Percentiles rank a stretch among this genome's conserved stretches.
Evolutionary conservation across 2,888 invertebrate genomes (phyloP).

Genomic region (Metalampra italica): DNA sequence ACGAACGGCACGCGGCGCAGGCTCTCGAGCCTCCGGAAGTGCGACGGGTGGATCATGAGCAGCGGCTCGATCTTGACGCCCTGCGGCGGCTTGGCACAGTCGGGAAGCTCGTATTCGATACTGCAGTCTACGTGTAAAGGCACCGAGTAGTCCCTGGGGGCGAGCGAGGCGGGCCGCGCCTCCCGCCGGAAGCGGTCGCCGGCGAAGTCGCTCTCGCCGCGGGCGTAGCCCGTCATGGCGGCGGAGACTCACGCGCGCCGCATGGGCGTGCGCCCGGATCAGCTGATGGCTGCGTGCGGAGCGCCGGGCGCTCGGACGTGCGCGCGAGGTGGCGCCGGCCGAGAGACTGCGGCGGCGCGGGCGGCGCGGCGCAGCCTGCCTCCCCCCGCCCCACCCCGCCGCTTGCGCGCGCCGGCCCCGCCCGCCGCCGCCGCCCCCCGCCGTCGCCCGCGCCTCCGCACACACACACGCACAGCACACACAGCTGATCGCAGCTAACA

Average conservation of each 20-base stretch:
- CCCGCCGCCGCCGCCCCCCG: constrained; percentile 28
- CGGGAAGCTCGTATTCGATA: constrained; percentile 94
- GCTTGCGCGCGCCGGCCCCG: constrained; percentile 25
- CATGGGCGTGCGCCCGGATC: constrained; percentile 66
- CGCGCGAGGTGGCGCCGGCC: constrained; percentile 50
- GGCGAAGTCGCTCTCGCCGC: constrained; percentile 72
- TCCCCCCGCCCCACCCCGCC: constrained; percentile 33
- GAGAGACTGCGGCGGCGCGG: constrained; percentile 48
- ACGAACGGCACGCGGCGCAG: constrained; percentile 90
- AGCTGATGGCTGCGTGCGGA: constrained; percentile 58
- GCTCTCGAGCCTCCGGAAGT: constrained; percentile 91
- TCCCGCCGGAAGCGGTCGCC: constrained; percentile 68
- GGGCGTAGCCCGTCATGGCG: constrained; percentile 75
- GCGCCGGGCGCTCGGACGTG: constrained; percentile 54
- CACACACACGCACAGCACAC: not conserved
- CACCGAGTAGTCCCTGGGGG: constrained; percentile 89
- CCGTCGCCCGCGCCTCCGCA: constrained; percentile 21
- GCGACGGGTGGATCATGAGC: constrained; percentile 93
- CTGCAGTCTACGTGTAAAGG: constrained; percentile 94
- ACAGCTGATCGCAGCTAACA: not conserved
- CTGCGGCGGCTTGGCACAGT: constrained; percentile 92
- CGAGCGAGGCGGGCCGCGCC: constrained; percentile 69
- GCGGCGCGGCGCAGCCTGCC: constrained; percentile 36
- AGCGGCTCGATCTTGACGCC: constrained; percentile 90
- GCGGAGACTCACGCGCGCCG: constrained; percentile 42